Evolutionary conservation across 2,888 invertebrate species (phyloP).

Genomic region (Micoletzkya japonica): DNA sequence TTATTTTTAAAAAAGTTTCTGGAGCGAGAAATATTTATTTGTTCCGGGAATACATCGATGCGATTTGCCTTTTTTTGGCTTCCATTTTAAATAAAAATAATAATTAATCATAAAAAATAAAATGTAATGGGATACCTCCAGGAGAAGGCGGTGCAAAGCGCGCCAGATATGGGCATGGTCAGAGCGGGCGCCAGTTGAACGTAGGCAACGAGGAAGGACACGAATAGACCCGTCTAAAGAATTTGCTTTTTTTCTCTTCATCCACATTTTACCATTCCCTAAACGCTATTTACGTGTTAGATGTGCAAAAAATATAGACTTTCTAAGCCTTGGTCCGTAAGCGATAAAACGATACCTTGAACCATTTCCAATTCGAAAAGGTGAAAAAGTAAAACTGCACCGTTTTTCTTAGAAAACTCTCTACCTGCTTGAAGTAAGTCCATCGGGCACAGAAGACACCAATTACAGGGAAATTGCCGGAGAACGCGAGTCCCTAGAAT

Average conservation of each 20-base stretch:
- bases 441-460: conserved; percentile 61
- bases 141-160: conserved; percentile 23
- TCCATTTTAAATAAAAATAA: background rate
- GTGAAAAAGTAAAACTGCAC: too few species aligned
- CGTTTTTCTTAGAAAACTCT: too few species aligned
- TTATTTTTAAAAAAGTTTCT: too few species aligned
- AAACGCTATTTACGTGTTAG: background rate
- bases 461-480: conserved; percentile 63
- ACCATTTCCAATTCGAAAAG: too few species aligned
- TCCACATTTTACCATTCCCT: too few species aligned
- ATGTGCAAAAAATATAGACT: background rate
- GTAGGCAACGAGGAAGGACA: conserved; percentile 61
- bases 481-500: conserved; percentile 60
- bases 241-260: too few species aligned
- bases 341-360: too few species aligned
- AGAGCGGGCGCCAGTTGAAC: conserved; percentile 59
- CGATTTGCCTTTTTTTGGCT: background rate
- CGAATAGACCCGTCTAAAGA: conserved; percentile 56
- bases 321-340: too few species aligned
- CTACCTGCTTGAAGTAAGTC: conserved; percentile 61
- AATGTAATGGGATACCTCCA: too few species aligned
- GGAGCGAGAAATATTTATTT: too few species aligned
- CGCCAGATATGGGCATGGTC: conserved; percentile 49
- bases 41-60: too few species aligned
- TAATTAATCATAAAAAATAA: background rate